Percentiles rank a stretch among this genome's conserved stretches.
These are phyloP conservation scores for Drosophila meridionalis DNA, from an alignment of 2,888 invertebrate genomes.

Conservation along the genomic window DNA sequence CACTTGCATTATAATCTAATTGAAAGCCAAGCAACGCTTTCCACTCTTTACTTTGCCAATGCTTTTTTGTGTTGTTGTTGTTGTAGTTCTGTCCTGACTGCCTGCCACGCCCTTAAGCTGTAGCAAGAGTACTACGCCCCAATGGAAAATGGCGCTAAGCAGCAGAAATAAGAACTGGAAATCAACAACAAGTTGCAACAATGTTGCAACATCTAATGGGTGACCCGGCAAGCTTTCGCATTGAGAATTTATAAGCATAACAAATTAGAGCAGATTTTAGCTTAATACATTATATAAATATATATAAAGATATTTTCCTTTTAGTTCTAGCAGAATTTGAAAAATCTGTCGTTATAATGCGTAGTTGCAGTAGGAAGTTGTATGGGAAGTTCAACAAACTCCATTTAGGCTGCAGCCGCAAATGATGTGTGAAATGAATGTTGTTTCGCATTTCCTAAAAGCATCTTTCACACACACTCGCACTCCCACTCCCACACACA, in stretches of 20 bases:
- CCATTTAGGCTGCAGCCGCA: slow-evolving; percentile 22
- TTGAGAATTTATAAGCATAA: neutral
- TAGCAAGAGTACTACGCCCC: slow-evolving; percentile 5
- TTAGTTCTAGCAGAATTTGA: neutral
- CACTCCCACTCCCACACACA: neutral
- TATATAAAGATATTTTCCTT: neutral
- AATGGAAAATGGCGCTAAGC: slow-evolving; percentile 25
- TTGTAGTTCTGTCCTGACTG: neutral
- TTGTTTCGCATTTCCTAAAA: slow-evolving; percentile 39
- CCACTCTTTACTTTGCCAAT: slow-evolving; percentile 15
- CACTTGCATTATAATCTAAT: slow-evolving; percentile 35
- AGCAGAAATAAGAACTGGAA: slow-evolving; percentile 19
- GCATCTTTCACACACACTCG: slow-evolving; percentile 25
- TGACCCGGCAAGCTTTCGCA: neutral
- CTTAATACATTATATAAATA: neutral
- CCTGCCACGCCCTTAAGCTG: slow-evolving; percentile 17
- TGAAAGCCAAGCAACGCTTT: slow-evolving; percentile 28
- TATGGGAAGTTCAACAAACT: slow-evolving; percentile 41
- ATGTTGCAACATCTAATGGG: slow-evolving; percentile 5
- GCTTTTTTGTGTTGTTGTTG: neutral
- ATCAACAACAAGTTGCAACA: slow-evolving; percentile 23
- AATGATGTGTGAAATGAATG: slow-evolving; percentile 46
- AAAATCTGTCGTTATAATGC: neutral
- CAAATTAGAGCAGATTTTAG: neutral
- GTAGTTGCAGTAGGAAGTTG: neutral